These are phyloP conservation scores for Sinelater perroti DNA, from an alignment of 2,888 invertebrate genomes.

Conservation along the genomic window DNA sequence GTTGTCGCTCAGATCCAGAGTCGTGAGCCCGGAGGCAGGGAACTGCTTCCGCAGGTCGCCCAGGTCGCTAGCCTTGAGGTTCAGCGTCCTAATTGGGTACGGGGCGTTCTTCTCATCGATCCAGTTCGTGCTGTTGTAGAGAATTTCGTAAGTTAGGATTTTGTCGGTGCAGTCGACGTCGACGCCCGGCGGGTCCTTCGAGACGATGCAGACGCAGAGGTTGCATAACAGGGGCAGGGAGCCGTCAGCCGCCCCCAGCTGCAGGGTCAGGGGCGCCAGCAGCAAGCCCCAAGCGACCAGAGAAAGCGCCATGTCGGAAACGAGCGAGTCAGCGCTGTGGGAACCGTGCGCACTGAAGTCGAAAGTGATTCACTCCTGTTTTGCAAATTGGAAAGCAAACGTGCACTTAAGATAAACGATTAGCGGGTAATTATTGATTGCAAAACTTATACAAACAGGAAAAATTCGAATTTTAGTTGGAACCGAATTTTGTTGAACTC, in stretches of 20 bases:
- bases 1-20: slow-evolving; percentile 71
- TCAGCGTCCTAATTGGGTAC: slow-evolving; percentile 2
- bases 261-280: too few species aligned
- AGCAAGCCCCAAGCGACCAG: too few species aligned
- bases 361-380: too few species aligned
- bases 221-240: slow-evolving; percentile 26
- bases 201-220: slow-evolving; percentile 23
- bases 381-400: too few species aligned
- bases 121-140: slow-evolving; percentile 26
- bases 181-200: slow-evolving; percentile 21
- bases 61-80: slow-evolving; percentile 11
- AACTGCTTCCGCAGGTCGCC: slow-evolving; percentile 53
- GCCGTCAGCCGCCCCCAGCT: background rate
- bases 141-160: slow-evolving; percentile 6
- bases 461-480: too few species aligned
- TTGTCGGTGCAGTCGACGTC: slow-evolving; percentile 33
- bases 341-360: too few species aligned
- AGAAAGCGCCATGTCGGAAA: too few species aligned
- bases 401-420: too few species aligned
- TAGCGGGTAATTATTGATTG: too few species aligned
- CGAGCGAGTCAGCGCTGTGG: too few species aligned
- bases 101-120: slow-evolving; percentile 12
- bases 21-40: slow-evolving; percentile 63
- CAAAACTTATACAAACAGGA: too few species aligned
- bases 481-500: too few species aligned